Percentiles rank a stretch among this genome's conserved stretches.
These are phyloP conservation scores for Ruditapes philippinarum DNA, from an alignment of 1,140 invertebrate species.

Conservation along the genomic window DNA sequence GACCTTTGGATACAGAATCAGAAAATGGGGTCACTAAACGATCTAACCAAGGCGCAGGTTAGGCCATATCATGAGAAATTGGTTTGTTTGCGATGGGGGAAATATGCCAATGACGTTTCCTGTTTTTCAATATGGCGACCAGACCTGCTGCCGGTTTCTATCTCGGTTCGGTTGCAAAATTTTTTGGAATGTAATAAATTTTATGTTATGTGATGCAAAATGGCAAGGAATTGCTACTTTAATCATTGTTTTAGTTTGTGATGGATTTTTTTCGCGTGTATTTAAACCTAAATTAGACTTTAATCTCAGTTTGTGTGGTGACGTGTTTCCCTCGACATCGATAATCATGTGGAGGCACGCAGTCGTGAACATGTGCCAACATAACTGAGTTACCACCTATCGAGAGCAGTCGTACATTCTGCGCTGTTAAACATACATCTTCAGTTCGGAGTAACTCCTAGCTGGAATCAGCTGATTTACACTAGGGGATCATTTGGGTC, in stretches of 20 bases:
- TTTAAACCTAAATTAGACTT: slow-evolving; percentile 41
- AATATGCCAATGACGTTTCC: slow-evolving; percentile 66
- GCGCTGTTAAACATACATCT: slow-evolving; percentile 70
- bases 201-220: slow-evolving; percentile 65
- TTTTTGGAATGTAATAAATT: slow-evolving; percentile 73
- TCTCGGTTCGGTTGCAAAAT: slow-evolving; percentile 69
- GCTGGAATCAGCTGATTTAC: slow-evolving; percentile 72
- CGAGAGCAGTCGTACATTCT: slow-evolving; percentile 71
- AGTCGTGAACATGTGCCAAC: slow-evolving; percentile 82
- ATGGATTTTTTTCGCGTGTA: slow-evolving; percentile 43
- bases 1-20: slow-evolving; percentile 94
- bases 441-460: slow-evolving; percentile 71
- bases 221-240: slow-evolving; percentile 57
- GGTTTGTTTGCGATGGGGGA: slow-evolving; percentile 66
- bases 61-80: slow-evolving; percentile 75
- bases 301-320: slow-evolving; percentile 62
- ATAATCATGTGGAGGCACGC: slow-evolving; percentile 80
- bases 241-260: slow-evolving; percentile 49
- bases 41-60: slow-evolving; percentile 95
- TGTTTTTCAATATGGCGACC: slow-evolving; percentile 84
- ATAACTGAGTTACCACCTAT: slow-evolving; percentile 74
- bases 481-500: slow-evolving; percentile 48
- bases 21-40: slow-evolving; percentile 95
- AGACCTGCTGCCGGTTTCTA: slow-evolving; percentile 74
- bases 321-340: slow-evolving; percentile 73